Evolutionary conservation across 2,113 vertebrate genomes (phyloP).

Genomic region (Stegastes partitus): DNA sequence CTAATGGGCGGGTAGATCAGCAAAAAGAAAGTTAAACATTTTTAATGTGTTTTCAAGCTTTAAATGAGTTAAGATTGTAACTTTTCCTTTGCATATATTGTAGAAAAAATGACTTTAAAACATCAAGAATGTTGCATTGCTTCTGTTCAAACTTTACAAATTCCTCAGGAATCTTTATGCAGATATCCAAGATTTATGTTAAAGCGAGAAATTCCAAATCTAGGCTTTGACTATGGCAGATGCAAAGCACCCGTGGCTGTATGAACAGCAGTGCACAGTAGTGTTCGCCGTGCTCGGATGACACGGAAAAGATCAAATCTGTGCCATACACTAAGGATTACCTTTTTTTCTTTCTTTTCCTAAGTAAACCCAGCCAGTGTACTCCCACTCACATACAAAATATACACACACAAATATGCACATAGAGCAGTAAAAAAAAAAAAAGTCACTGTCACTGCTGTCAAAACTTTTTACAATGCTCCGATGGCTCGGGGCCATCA

Average conservation of each 20-base stretch:
- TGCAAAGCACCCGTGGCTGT: constrained; percentile 18
- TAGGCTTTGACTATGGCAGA: constrained; percentile 28
- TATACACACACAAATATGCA: constrained; percentile 38
- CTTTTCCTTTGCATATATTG: constrained; percentile 41
- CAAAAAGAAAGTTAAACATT: constrained; percentile 22
- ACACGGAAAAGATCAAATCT: constrained; percentile 32
- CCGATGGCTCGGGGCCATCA: constrained; percentile 53
- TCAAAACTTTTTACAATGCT: constrained; percentile 56
- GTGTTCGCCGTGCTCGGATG: constrained; percentile 3
- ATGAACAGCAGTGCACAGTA: constrained; percentile 19
- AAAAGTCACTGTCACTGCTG: constrained; percentile 51
- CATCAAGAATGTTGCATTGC: constrained; percentile 56
- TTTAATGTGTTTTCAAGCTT: constrained; percentile 58
- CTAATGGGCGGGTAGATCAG: neutral
- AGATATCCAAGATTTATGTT: constrained; percentile 39
- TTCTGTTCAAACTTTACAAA: constrained; percentile 60
- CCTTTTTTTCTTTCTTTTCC: constrained; percentile 24
- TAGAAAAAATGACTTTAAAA: constrained; percentile 26
- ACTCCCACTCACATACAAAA: constrained; percentile 49
- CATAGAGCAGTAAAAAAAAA: constrained; percentile 31
- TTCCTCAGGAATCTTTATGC: constrained; percentile 76
- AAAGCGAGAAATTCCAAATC: constrained; percentile 34
- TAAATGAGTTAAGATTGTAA: constrained; percentile 54
- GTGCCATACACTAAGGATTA: constrained; percentile 35
- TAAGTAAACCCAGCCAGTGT: constrained; percentile 54